phyloP scores from a whole-genome alignment of 2,888 invertebrate genomes.

The Caenorhabditis japonica region DNA sequence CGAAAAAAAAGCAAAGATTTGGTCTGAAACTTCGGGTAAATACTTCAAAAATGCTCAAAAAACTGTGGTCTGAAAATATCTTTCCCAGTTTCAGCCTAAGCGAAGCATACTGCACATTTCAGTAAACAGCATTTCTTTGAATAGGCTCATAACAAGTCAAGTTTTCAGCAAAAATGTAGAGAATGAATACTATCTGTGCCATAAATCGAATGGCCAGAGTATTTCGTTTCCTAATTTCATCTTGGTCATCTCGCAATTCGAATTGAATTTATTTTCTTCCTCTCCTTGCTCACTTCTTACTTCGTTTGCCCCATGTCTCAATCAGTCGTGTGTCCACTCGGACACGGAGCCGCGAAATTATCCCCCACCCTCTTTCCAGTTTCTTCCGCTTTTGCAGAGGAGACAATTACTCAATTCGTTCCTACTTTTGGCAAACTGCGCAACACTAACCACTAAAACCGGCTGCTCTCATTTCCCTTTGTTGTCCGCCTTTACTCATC shows the following conservation, averaged over 20 bases:
- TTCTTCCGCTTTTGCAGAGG: background rate
- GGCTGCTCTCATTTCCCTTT: background rate
- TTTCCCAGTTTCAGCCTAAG: too few species aligned
- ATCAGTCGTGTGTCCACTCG: too few species aligned
- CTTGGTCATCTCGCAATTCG: conserved; percentile 17
- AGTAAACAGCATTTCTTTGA: too few species aligned
- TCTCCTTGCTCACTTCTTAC: too few species aligned
- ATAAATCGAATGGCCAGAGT: conserved; percentile 12
- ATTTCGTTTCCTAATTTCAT: conserved; percentile 6
- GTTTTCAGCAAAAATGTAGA: background rate
- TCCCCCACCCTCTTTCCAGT: conserved; percentile 4
- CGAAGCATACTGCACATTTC: too few species aligned
- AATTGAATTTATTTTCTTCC: conserved; percentile 20
- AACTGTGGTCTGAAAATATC: too few species aligned
- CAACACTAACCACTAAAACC: background rate
- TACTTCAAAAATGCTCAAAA: too few species aligned
- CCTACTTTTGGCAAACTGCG: background rate
- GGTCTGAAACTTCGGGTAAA: too few species aligned
- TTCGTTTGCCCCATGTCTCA: too few species aligned
- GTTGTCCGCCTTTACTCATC: background rate
- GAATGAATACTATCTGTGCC: background rate
- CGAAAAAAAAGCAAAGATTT: too few species aligned
- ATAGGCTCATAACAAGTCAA: too few species aligned
- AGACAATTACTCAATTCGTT: conserved; percentile 13
- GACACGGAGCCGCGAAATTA: conserved; percentile 15